phyloP scores from a whole-genome alignment of 1,140 invertebrate species.

The Leptonema lineaticorne region DNA sequence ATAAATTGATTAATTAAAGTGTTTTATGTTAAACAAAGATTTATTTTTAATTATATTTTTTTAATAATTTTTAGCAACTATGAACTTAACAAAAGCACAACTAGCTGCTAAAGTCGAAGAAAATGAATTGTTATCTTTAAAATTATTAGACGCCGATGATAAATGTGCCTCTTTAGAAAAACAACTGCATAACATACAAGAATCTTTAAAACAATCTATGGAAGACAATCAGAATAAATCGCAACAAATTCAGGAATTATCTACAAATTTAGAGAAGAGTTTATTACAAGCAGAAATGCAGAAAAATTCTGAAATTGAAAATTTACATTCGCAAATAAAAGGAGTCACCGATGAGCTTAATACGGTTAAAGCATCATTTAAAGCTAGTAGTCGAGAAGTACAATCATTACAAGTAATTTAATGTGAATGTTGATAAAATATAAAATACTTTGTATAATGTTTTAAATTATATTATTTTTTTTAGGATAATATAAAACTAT shows the following conservation, averaged over 20 bases:
- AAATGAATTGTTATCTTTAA: slow-evolving; percentile 55
- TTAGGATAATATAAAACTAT: slow-evolving; percentile 50
- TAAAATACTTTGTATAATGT: neutral
- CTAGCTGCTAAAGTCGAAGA: slow-evolving; percentile 57
- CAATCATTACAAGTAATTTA: slow-evolving; percentile 35
- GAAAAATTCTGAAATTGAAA: slow-evolving; percentile 45
- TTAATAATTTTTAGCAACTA: slow-evolving; percentile 43
- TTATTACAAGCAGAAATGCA: slow-evolving; percentile 48
- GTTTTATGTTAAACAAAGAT: neutral
- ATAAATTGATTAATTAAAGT: slow-evolving; percentile 13
- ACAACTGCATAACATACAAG: slow-evolving; percentile 48
- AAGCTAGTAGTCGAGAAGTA: slow-evolving; percentile 31
- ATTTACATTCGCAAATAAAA: slow-evolving; percentile 46
- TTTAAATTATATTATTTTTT: neutral
- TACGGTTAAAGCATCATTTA: slow-evolving; percentile 40
- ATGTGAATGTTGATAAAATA: neutral
- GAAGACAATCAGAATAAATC: slow-evolving; percentile 36
- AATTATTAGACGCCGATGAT: slow-evolving; percentile 53
- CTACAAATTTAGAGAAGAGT: slow-evolving; percentile 43
- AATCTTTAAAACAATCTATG: slow-evolving; percentile 21
- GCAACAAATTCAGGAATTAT: slow-evolving; percentile 34
- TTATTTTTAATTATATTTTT: slow-evolving; percentile 9
- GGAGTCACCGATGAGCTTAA: slow-evolving; percentile 43
- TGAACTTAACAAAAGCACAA: slow-evolving; percentile 53
- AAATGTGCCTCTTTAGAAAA: slow-evolving; percentile 52